Conservation (phyloP, 2,888 invertebrate species). For the Ethmia dodecea region DNA sequence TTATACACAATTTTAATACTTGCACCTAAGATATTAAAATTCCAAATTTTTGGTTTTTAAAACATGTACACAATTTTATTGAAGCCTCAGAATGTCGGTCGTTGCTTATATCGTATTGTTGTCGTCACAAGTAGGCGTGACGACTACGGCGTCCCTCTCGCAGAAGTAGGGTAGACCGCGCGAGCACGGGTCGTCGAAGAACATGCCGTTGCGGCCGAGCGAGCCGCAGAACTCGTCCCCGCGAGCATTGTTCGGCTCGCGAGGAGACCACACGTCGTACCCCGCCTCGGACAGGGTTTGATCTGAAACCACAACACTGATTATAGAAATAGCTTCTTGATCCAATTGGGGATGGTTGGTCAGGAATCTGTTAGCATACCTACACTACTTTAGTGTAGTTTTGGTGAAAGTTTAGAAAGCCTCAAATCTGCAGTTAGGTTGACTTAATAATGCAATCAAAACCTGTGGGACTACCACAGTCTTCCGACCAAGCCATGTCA, state of each 20-base stretch:
- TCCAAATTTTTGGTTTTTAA: not conserved
- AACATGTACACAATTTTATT: not conserved
- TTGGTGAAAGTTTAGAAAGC: too few species aligned
- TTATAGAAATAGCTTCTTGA: not conserved
- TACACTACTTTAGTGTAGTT: too few species aligned
- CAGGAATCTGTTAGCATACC: not conserved
- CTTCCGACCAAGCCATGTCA: too few species aligned
- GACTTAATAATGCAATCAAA: not conserved
- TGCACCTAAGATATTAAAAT: not conserved
- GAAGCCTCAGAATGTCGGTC: too few species aligned
- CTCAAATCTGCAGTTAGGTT: too few species aligned
- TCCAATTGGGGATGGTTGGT: not conserved
- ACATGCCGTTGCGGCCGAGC: not conserved
- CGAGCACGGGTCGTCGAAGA: not conserved
- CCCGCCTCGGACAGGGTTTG: constrained; percentile 12
- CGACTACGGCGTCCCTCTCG: not conserved
- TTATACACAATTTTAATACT: not conserved
- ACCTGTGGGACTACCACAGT: not conserved
- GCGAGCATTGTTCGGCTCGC: constrained; percentile 4
- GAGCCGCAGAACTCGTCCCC: constrained; percentile 6
- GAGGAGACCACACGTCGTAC: constrained; percentile 4
- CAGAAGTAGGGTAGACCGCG: not conserved
- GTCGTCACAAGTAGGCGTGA: not conserved
- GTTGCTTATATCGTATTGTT: not conserved
- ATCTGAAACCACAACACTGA: constrained; percentile 1